Evolutionary conservation across 2,797 vertebrate species (phyloP), one percentile per base, ranked within the genome.

Genomic region (Bufotes viridis): DNA sequence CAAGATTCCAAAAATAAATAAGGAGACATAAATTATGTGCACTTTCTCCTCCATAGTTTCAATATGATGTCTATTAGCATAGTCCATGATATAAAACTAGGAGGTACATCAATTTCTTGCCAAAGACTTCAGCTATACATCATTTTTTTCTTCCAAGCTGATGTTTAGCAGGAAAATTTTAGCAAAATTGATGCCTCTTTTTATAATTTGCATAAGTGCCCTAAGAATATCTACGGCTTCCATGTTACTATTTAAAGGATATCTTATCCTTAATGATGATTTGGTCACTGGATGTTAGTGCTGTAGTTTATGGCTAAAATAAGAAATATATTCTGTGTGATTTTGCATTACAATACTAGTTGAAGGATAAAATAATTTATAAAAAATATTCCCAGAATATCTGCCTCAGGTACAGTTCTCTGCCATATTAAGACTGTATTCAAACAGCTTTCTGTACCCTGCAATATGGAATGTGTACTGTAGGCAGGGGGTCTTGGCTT

Each of bases 11-110:
- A 75, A 65, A 85, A 61, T 78, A 82, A 70, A 70, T 51, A 76
- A 15, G 83, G 17, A 51, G n/a, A 42, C 57, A 20, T 85, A 85
- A 85, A 78, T 86, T 14, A 78, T 22, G 58, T 78, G 26, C 61
- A 85, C 29, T 78, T 61, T 63, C n/a, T 61, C 29, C 57, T 24
- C 34, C 74, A 65, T 24, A 12, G 72, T 15, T 75, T 60, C 70
- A 61, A 63, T 85, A 24, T 85, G 57, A 85, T 78, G 72, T 78
- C 76, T 85, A 85, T 78, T 85, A 85, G 24, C 60, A 57, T 22
- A 34, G 78, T 60, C 24, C 75, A 63, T 26, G 53, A 75, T 60
- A 85, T 26, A 53, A 78, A 29, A 29, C 9, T 63, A 14, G 13
- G 55, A 29, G n/a, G 58, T 58, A 51, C 57, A 51, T 42, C 55